A percentile compares a stretch with the other conserved stretches of the same genome.
Evolutionary conservation across 2,113 vertebrate species (phyloP).

Genomic region (Serilophus lunatus): DNA sequence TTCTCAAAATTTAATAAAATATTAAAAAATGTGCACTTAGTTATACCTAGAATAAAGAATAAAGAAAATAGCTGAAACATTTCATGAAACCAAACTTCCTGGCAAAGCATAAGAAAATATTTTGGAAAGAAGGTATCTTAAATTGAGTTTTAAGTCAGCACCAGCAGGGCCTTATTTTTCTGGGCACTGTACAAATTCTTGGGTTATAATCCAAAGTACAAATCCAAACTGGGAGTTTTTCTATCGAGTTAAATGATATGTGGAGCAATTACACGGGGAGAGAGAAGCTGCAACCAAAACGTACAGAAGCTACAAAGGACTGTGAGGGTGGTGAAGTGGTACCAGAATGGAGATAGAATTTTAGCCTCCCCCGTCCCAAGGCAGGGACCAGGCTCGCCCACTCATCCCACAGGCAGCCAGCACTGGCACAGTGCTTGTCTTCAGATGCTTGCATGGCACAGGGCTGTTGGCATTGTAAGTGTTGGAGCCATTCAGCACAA

Average conservation of each 20-base stretch:
- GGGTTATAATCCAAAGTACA: background rate
- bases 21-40: background rate
- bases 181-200: background rate
- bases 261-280: background rate
- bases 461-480: background rate
- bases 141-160: background rate
- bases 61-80: background rate
- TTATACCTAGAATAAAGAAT: background rate
- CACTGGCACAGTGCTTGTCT: fast-evolving
- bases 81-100: background rate
- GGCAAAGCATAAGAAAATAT: background rate
- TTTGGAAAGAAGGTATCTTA: background rate
- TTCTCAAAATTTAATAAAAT: background rate
- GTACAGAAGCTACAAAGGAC: background rate
- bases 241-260: background rate
- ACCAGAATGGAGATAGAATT: background rate
- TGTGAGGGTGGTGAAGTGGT: fast-evolving
- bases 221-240: background rate
- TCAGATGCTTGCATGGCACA: fast-evolving
- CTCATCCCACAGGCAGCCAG: background rate
- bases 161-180: background rate
- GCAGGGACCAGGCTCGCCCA: fast-evolving
- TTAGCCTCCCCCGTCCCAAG: fast-evolving
- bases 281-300: background rate
- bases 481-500: background rate